Evolutionary conservation across 2,797 vertebrate species (phyloP).

Genomic region (Chaetodon trifasciatus): DNA sequence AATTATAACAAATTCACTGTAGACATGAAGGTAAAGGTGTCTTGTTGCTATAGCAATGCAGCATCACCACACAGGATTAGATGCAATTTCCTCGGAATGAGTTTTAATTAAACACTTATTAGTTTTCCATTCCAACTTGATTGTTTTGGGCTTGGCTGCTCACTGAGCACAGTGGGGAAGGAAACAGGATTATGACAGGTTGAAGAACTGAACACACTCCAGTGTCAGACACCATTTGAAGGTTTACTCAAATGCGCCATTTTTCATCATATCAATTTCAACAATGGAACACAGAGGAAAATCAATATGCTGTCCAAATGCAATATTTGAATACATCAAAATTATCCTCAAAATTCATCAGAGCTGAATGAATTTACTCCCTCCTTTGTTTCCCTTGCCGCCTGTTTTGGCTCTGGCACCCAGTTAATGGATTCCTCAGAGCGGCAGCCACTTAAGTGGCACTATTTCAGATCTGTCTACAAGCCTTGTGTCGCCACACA

Average conservation of each 20-base stretch:
- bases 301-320: constrained; percentile 55
- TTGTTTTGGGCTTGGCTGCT: constrained; percentile 65
- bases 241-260: constrained; percentile 29
- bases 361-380: constrained; percentile 33
- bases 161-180: constrained; percentile 44
- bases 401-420: constrained; percentile 49
- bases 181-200: constrained; percentile 61
- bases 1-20: constrained; percentile 30
- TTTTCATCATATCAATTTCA: constrained; percentile 52
- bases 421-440: constrained; percentile 69
- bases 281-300: constrained; percentile 44
- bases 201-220: constrained; percentile 58
- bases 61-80: constrained; percentile 61
- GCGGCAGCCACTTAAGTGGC: constrained; percentile 65
- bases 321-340: constrained; percentile 56
- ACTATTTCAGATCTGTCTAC: constrained; percentile 76
- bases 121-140: constrained; percentile 73
- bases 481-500: constrained; percentile 68
- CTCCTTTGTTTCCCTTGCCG: constrained; percentile 10
- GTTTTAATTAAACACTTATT: constrained; percentile 82
- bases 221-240: constrained; percentile 47
- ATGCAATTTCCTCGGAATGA: constrained; percentile 76
- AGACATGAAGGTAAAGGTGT: constrained; percentile 41
- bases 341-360: constrained; percentile 62
- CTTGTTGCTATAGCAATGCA: constrained; percentile 61